Evolutionary conservation across 2,797 vertebrate species (phyloP), one percentile per base, ranked within the genome.

Genomic region (Crenuchus spilurus): DNA sequence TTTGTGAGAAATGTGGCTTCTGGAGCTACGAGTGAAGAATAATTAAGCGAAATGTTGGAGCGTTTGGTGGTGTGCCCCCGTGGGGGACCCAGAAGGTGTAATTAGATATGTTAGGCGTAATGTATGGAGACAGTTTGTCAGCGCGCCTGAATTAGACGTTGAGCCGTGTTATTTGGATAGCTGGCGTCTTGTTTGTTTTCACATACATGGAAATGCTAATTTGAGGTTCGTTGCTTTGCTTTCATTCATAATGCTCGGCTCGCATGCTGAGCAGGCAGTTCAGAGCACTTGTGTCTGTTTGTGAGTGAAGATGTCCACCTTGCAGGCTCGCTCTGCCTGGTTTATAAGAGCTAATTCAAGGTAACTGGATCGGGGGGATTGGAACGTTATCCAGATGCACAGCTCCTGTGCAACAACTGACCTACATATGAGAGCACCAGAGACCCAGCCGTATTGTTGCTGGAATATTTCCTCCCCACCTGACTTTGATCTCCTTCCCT

Each of bases 401-500:
- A 20, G 67, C 76, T 77, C 55, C 60, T 74, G 74, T 62, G 70
- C 78, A 65, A 51, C 65, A 54, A 42, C 71, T 90, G 90, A 91
- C 91, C 90, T 87, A 92, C 84, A 91, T 90, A 89, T 82, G 81
- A 83, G 60, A 28, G 44, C 20, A 8, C 33, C 67, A 70, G 35
- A 60, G 82, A 84, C 84, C 76, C 79, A 57, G 82, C 79, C 70
- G 79, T 78, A 79, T 89, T 85, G 81, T 88, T 85, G 81, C 84
- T 72, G 52, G 46, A 78, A 55, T 77, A 81, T 80, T 75, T 82
- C 66, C 70, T 71, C 76, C 65, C 26, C 80, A 80, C 82, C 84
- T 81, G 72, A 72, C 85, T 88, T 82, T 88, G 86, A 91, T 91
- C 73, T 54, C 26, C 46, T 14, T 44, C 44, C 16, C 86, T 68